A percentile compares a stretch with the other conserved stretches of the same genome.
These are phyloP conservation scores for Atethmia centrago DNA, from an alignment of 2,888 invertebrate species.

Conservation along the genomic window DNA sequence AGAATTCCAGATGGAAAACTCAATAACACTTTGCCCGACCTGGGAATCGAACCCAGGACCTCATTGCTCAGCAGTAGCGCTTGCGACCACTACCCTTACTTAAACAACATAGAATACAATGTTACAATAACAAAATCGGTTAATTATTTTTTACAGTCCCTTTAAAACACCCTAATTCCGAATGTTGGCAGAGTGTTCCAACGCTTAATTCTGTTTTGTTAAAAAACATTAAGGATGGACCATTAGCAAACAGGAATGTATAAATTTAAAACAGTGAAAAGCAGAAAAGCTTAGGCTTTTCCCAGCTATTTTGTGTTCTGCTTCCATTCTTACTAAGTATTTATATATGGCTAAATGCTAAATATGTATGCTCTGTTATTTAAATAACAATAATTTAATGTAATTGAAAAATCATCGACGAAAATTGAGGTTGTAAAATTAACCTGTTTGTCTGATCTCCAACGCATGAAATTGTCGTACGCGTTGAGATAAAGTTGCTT, in stretches of 20 bases:
- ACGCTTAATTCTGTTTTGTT: slow-evolving; percentile 32
- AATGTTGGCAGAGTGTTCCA: slow-evolving; percentile 3
- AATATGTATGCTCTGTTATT: too few relatives aligned
- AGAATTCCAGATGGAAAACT: too few relatives aligned
- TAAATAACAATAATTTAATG: too few relatives aligned
- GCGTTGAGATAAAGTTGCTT: too few relatives aligned
- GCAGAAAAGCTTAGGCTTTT: slow-evolving; percentile 4
- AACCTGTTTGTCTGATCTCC: too few relatives aligned
- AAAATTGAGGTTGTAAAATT: too few relatives aligned
- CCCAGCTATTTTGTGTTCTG: not conserved
- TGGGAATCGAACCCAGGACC: not conserved
- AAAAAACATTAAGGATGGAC: slow-evolving; percentile 2
- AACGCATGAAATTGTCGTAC: too few relatives aligned
- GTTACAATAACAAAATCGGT: not conserved
- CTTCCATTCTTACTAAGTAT: not conserved
- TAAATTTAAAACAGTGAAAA: slow-evolving; percentile 21
- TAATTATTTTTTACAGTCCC: not conserved
- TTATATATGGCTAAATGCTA: too few relatives aligned
- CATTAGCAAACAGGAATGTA: slow-evolving; percentile 22
- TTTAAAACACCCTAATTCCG: slow-evolving; percentile 21
- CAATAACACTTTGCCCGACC: not conserved
- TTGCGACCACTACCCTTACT: not conserved
- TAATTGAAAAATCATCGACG: too few relatives aligned
- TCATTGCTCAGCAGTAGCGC: not conserved
- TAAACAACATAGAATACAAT: not conserved